A percentile compares a stretch with the other conserved stretches of the same genome.
Evolutionary conservation across 1,140 invertebrate genomes (phyloP).

Genomic region (Lepidurus packardi): DNA sequence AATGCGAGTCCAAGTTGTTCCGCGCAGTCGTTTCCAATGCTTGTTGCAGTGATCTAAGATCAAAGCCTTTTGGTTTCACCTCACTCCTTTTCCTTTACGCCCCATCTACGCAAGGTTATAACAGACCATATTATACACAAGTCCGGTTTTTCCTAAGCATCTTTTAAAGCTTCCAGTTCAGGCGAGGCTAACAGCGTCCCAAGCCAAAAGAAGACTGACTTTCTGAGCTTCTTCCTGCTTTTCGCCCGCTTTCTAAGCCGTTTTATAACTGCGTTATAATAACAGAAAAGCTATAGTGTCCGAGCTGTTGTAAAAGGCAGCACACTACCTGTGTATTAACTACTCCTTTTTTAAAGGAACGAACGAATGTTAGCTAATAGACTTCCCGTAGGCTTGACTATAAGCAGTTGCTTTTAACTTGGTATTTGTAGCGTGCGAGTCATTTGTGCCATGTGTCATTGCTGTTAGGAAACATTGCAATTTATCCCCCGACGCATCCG

Average conservation of each 20-base stretch:
- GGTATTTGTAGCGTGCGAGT: background rate
- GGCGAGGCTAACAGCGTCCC: background rate
- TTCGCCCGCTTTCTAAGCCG: background rate
- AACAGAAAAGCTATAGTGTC: background rate
- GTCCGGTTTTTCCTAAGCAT: conserved; percentile 7
- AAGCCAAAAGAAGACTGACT: background rate
- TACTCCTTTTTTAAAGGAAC: background rate
- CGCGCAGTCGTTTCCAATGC: background rate
- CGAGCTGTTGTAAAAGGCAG: background rate
- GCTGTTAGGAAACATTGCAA: background rate
- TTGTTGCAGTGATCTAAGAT: background rate
- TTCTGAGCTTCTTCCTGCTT: background rate
- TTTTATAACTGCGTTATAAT: conserved; percentile 2
- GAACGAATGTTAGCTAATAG: background rate
- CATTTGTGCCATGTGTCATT: conserved; percentile 4
- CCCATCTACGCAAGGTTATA: background rate
- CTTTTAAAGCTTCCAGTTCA: background rate
- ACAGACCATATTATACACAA: background rate
- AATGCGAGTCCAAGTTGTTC: background rate
- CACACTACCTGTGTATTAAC: background rate
- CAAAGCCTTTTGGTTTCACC: background rate
- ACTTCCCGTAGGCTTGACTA: background rate
- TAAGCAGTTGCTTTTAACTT: background rate
- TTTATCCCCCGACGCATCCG: conserved; percentile 5
- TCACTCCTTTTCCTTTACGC: background rate